These are phyloP conservation scores for Hermaeophaga mercurialis DNA, from an alignment of 2,888 invertebrate genomes.

Conservation along the genomic window DNA sequence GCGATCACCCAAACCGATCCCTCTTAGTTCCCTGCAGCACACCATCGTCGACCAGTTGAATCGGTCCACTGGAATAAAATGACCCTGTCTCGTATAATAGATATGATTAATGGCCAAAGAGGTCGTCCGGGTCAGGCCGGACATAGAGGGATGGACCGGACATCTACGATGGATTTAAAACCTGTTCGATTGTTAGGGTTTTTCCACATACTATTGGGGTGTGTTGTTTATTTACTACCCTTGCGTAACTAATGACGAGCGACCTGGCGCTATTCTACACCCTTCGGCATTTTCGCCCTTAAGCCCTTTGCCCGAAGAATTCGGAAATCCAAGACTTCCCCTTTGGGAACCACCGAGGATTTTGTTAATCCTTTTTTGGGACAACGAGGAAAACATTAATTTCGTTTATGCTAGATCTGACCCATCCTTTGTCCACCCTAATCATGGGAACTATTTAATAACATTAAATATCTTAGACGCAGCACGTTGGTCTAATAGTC, in stretches of 20 bases:
- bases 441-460: slow-evolving; percentile 18
- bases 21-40: slow-evolving; percentile 3
- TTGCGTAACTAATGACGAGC: slow-evolving; percentile 50
- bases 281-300: slow-evolving; percentile 8
- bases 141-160: slow-evolving; percentile 56
- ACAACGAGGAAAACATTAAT: slow-evolving; percentile 29
- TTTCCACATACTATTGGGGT: slow-evolving; percentile 51
- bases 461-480: no score
- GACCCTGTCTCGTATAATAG: slow-evolving; percentile 56
- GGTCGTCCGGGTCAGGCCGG: slow-evolving; percentile 58
- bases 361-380: slow-evolving; percentile 29
- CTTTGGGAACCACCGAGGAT: slow-evolving; percentile 24
- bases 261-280: slow-evolving; percentile 29
- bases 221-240: slow-evolving; percentile 54
- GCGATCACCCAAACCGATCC: slow-evolving; percentile 41
- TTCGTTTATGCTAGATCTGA: no score
- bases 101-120: slow-evolving; percentile 59
- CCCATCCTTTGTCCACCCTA: no score
- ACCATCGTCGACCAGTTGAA: slow-evolving; percentile 2
- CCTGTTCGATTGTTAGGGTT: slow-evolving; percentile 51
- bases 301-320: background rate
- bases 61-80: slow-evolving; percentile 46
- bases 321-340: slow-evolving; percentile 26
- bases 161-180: slow-evolving; percentile 54
- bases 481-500: no score